Conservation (phyloP, 2,113 vertebrate genomes). For the Xenotilapia caudafasciata region DNA sequence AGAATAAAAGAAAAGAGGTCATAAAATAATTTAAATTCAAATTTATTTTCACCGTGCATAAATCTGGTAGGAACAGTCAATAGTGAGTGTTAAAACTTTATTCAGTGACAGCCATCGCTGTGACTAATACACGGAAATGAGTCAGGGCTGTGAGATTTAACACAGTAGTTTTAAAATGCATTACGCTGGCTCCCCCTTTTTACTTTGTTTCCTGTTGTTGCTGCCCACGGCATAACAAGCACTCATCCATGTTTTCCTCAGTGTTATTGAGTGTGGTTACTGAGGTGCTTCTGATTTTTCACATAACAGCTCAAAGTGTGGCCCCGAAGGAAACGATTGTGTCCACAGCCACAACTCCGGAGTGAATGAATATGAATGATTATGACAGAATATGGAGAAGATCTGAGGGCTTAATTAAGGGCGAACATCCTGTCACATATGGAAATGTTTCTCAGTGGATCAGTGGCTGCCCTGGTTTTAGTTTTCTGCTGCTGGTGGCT, state of each 20-base stretch:
- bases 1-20: not conserved
- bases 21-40: not conserved
- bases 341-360: not conserved
- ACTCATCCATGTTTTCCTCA: not conserved
- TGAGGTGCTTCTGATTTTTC: not conserved
- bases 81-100: not conserved
- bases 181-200: not conserved
- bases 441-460: slow-evolving; percentile 45
- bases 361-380: slow-evolving; percentile 45
- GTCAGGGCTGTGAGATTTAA: not conserved
- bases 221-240: not conserved
- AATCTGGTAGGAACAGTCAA: not conserved
- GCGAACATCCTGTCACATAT: slow-evolving; percentile 35
- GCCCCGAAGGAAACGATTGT: not conserved
- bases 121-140: slow-evolving; percentile 1
- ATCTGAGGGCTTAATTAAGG: slow-evolving; percentile 49
- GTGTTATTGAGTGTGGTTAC: not conserved
- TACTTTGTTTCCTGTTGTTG: not conserved
- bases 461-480: slow-evolving; percentile 52
- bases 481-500: slow-evolving; percentile 2
- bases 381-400: slow-evolving; percentile 47
- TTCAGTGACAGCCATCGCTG: not conserved
- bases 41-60: not conserved
- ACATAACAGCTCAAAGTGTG: not conserved
- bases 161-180: slow-evolving; percentile 9